Conservation (phyloP, 2,888 invertebrate genomes). For the Tetropium fuscum region DNA sequence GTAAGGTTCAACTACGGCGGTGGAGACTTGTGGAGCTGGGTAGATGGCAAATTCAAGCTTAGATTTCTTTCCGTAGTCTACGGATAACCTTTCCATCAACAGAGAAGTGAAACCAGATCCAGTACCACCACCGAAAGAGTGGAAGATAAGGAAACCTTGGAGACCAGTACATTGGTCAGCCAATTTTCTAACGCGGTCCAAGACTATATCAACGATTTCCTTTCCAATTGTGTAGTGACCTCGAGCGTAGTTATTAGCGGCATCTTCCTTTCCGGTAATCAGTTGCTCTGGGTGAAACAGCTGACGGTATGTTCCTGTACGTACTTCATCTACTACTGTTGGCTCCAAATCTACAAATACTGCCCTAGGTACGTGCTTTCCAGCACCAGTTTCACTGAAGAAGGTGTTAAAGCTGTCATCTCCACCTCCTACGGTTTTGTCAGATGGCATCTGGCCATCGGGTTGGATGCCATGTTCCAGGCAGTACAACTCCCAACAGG, state of each 20-base stretch:
- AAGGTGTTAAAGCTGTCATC: constrained; percentile 1
- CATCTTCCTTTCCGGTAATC: neutral
- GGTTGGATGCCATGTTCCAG: constrained; percentile 2
- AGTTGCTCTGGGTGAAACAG: neutral
- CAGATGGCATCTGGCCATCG: constrained; percentile 3
- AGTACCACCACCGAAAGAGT: neutral
- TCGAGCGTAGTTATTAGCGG: neutral
- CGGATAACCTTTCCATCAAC: constrained; percentile 3
- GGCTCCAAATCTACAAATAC: neutral
- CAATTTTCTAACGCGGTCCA: neutral
- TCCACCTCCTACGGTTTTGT: constrained; percentile 1
- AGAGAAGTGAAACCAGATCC: constrained; percentile 3
- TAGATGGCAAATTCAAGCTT: constrained; percentile 5
- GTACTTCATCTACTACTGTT: neutral
- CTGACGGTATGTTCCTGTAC: constrained; percentile 3
- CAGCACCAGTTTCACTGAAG: constrained; percentile 2
- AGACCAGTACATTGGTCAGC: constrained; percentile 2
- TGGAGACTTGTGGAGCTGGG: neutral
- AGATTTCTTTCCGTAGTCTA: constrained; percentile 2
- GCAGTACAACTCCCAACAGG: constrained; percentile 4
- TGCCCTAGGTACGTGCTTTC: constrained; percentile 4
- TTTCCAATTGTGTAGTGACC: neutral
- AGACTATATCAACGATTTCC: neutral
- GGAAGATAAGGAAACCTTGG: neutral
- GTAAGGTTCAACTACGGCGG: constrained; percentile 1